Conservation (phyloP, 2,888 invertebrate genomes). For the Platycheirus rosarum region DNA sequence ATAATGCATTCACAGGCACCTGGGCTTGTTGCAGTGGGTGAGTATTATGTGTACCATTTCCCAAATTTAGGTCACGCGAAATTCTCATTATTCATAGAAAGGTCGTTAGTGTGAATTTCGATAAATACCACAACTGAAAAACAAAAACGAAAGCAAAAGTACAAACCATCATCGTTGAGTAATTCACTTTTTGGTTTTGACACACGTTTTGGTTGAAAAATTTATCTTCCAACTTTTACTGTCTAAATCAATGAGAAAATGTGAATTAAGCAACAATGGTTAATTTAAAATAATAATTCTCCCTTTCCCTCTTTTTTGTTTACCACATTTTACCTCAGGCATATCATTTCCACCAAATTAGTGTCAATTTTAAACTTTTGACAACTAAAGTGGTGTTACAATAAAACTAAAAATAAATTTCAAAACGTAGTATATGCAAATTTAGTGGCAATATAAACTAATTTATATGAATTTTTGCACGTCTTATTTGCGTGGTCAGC, state of each 20-base stretch:
- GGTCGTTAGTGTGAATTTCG: slow-evolving; percentile 30
- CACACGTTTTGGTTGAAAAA: slow-evolving; percentile 13
- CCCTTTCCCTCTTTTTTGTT: too few relatives aligned
- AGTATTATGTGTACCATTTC: slow-evolving; percentile 33
- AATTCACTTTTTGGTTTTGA: slow-evolving; percentile 27
- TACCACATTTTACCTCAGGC: background rate
- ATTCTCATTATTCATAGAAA: slow-evolving; percentile 57
- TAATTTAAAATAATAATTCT: slow-evolving; percentile 32
- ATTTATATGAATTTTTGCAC: slow-evolving; percentile 59
- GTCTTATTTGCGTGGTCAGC: slow-evolving; percentile 59
- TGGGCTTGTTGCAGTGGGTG: background rate
- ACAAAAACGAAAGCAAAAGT: slow-evolving; percentile 11
- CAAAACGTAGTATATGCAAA: slow-evolving; percentile 45
- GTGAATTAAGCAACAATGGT: slow-evolving; percentile 43
- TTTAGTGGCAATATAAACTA: slow-evolving; percentile 37
- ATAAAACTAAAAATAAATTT: slow-evolving; percentile 18
- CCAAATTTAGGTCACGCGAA: slow-evolving; percentile 50
- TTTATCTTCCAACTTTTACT: slow-evolving; percentile 35
- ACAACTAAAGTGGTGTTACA: slow-evolving; percentile 1
- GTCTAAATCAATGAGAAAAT: slow-evolving; percentile 43
- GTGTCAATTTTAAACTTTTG: slow-evolving; percentile 12
- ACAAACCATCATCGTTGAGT: slow-evolving; percentile 27
- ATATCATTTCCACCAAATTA: slow-evolving; percentile 4
- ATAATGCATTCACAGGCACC: background rate
- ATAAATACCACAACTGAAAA: slow-evolving; percentile 5